These are phyloP conservation scores for Mola mola DNA, from an alignment of 2,113 vertebrate genomes.

Conservation along the genomic window DNA sequence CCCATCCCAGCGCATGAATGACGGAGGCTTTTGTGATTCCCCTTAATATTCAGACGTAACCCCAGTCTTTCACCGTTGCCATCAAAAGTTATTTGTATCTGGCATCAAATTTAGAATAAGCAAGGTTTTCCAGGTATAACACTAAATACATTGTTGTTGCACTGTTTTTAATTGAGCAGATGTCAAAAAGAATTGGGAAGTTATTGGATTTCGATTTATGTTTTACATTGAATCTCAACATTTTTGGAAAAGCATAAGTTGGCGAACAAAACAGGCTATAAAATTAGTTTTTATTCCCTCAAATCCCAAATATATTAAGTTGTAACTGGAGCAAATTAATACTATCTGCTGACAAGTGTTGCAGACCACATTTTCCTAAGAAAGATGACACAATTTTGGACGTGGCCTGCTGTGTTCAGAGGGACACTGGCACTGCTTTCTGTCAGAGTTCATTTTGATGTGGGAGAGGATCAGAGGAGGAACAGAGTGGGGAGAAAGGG, in stretches of 20 bases:
- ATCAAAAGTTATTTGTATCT: no score
- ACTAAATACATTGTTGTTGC: not conserved
- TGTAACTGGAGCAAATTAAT: constrained; percentile 11
- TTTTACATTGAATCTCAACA: no score
- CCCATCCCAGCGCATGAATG: no score
- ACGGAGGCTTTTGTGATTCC: no score
- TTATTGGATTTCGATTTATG: not conserved
- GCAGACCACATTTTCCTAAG: constrained; percentile 5
- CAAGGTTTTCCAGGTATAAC: not conserved
- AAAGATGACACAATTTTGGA: constrained; percentile 53
- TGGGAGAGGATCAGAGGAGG: constrained; percentile 56
- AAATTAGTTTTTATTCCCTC: not conserved
- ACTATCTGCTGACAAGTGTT: not conserved
- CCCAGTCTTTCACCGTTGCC: no score
- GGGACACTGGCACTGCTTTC: constrained; percentile 43
- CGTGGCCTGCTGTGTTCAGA: constrained; percentile 32
- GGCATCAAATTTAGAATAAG: not conserved
- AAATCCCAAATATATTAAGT: constrained; percentile 4
- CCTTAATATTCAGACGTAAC: no score
- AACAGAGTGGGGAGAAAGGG: constrained; percentile 26
- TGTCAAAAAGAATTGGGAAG: not conserved
- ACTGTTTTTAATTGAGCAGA: not conserved
- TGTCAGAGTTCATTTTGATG: constrained; percentile 50
- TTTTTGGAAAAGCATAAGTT: no score
- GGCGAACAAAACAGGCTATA: constrained; percentile 12